Conservation (phyloP, 1,140 invertebrate genomes). For the Tetragnatha versicolor region DNA sequence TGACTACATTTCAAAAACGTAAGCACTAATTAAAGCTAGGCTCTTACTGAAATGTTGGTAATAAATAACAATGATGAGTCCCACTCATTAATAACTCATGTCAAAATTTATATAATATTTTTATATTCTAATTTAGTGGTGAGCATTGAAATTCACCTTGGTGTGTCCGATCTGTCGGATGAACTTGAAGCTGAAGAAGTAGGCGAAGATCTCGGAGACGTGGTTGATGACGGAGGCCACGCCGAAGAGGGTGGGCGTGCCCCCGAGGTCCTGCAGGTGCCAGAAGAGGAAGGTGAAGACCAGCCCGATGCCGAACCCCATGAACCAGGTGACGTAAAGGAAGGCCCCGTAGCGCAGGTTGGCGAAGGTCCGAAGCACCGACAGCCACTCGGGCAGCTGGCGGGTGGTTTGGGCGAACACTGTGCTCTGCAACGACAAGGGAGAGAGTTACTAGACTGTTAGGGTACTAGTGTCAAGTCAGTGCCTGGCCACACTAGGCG, state of each 20-base stretch:
- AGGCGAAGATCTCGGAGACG: conserved; percentile 97
- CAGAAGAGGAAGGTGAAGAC: conserved; percentile 99
- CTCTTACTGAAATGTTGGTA: too few relatives aligned
- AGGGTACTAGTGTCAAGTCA: too few relatives aligned
- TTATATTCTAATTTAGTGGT: too few relatives aligned
- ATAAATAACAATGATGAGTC: too few relatives aligned
- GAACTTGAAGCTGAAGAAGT: conserved; percentile 95
- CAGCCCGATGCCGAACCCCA: conserved; percentile 99
- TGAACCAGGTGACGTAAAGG: conserved; percentile 96
- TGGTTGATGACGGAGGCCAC: conserved; percentile 99
- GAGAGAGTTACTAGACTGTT: neutral
- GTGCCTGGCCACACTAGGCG: too few relatives aligned
- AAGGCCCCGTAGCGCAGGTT: conserved; percentile 91
- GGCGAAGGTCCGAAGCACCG: conserved; percentile 87
- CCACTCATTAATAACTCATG: too few relatives aligned
- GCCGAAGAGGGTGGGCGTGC: conserved; percentile 95
- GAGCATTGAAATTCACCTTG: conserved; percentile 71
- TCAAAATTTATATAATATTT: too few relatives aligned
- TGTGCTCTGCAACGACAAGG: conserved; percentile 73
- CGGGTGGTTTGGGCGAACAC: conserved; percentile 92
- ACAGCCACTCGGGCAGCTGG: conserved; percentile 91
- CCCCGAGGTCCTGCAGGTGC: conserved; percentile 96
- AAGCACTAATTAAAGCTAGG: too few relatives aligned
- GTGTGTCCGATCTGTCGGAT: conserved; percentile 94
- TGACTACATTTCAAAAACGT: too few relatives aligned